These are phyloP conservation scores for Cataglyphis livida DNA, from an alignment of 2,888 invertebrate genomes.

Conservation along the genomic window DNA sequence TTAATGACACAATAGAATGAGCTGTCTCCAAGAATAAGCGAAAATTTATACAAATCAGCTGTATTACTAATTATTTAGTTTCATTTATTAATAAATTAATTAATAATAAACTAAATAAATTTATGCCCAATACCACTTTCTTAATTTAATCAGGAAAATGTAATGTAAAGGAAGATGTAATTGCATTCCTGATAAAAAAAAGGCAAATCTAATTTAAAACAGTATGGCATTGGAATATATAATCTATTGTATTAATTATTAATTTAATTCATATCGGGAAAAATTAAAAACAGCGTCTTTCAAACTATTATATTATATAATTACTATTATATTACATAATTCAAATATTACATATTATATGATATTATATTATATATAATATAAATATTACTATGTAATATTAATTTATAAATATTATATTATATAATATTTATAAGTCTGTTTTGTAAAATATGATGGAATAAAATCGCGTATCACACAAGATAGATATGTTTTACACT, in stretches of 20 bases:
- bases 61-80: slow-evolving; percentile 12
- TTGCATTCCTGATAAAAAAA: background rate
- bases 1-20: slow-evolving; percentile 62
- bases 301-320: background rate
- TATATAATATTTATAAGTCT: background rate
- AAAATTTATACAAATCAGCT: background rate
- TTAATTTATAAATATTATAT: no score
- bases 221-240: background rate
- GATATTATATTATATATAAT: no score
- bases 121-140: background rate
- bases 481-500: background rate
- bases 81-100: background rate
- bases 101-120: background rate
- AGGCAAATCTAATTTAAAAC: background rate
- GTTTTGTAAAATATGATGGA: background rate
- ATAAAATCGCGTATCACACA: slow-evolving; percentile 11
- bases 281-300: background rate
- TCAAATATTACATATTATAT: no score
- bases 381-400: no score
- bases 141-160: slow-evolving; percentile 33
- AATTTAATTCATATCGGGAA: background rate
- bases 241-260: slow-evolving; percentile 13
- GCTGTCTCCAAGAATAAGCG: background rate
- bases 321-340: no score
- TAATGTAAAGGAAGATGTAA: background rate